phyloP scores from a whole-genome alignment of 2,797 vertebrate genomes.

The Vultur gryphus region DNA sequence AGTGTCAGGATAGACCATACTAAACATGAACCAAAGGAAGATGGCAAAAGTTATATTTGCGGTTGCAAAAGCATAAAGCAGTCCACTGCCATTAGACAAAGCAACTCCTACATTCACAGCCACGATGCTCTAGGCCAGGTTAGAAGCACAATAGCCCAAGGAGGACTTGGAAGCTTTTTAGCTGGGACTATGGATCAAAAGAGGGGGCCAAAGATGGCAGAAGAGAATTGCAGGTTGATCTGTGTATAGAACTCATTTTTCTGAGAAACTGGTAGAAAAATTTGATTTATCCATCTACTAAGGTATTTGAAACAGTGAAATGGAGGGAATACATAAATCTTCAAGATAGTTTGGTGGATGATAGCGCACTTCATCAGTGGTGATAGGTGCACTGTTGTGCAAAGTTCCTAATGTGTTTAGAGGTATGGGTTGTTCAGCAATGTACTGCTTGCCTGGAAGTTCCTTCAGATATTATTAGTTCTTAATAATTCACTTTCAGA shows the following conservation, averaged over 20 bases:
- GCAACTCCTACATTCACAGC: background rate
- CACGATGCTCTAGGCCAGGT: rapidly evolving
- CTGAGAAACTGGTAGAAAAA: background rate
- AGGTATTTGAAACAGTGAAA: background rate
- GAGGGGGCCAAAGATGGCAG: background rate
- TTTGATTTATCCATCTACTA: background rate
- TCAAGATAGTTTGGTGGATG: background rate
- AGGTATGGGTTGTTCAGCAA: background rate
- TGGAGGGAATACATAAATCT: background rate
- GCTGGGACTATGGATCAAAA: background rate
- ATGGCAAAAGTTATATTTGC: background rate
- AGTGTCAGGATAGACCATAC: background rate
- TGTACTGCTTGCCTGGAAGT: background rate
- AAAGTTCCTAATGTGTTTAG: background rate
- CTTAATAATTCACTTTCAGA: background rate
- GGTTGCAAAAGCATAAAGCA: background rate
- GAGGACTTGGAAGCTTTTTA: background rate
- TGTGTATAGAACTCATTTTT: background rate
- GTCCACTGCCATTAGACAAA: background rate
- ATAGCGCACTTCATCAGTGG: background rate
- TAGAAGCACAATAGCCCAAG: background rate
- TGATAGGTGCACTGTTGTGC: background rate
- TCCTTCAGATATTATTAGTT: background rate
- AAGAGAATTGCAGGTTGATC: background rate
- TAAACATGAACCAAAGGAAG: rapidly evolving